These are phyloP conservation scores for Nicator chloris DNA, from an alignment of 2,113 vertebrate species.

Conservation along the genomic window DNA sequence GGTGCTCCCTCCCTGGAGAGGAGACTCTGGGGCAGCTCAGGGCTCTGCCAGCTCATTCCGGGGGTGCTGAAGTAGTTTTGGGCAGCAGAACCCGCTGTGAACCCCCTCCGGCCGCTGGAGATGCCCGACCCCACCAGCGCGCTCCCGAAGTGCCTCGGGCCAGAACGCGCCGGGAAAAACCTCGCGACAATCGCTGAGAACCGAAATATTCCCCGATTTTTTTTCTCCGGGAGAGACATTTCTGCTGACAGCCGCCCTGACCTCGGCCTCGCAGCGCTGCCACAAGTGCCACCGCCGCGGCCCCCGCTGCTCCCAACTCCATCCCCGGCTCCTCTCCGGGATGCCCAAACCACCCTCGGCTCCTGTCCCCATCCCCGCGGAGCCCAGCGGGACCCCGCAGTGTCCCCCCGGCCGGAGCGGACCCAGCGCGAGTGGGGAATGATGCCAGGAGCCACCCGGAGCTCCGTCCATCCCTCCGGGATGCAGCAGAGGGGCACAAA, in stretches of 20 bases:
- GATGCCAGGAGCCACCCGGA: neutral
- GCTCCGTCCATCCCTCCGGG: rapidly evolving
- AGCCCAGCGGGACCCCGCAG: neutral
- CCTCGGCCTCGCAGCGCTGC: neutral
- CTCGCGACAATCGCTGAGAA: neutral
- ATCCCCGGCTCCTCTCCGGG: neutral
- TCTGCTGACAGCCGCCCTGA: neutral
- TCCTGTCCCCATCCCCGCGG: neutral
- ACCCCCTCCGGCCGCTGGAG: neutral
- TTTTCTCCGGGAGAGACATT: neutral
- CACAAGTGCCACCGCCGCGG: neutral
- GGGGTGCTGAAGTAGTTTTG: neutral
- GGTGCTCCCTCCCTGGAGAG: neutral
- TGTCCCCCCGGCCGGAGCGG: neutral
- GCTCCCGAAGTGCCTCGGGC: neutral
- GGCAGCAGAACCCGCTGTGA: neutral
- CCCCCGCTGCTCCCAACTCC: neutral
- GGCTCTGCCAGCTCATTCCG: neutral
- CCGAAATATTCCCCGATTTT: neutral
- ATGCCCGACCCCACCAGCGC: rapidly evolving
- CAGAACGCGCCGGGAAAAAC: neutral
- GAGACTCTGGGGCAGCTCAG: neutral
- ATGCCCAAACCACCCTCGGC: neutral
- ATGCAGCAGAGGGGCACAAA: neutral
- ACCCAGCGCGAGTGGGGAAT: neutral